phyloP scores from a whole-genome alignment of 2,113 vertebrate species.

The Prionailurus bengalensis region DNA sequence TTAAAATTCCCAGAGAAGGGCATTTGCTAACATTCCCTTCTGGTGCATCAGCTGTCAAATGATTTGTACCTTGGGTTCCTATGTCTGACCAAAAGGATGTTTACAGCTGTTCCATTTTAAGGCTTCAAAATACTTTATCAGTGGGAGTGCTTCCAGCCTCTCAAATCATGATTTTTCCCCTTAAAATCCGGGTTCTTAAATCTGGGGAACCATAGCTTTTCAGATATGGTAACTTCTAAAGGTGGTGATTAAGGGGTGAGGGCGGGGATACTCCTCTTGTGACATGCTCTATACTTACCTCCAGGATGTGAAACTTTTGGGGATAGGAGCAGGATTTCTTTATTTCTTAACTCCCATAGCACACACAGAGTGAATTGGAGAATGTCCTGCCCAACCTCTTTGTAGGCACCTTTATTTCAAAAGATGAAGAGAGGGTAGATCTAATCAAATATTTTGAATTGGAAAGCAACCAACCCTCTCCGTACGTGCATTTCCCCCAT shows the following conservation, averaged over 20 bases:
- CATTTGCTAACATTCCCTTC: background rate
- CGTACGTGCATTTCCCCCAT: conserved; percentile 1
- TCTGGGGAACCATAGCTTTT: background rate
- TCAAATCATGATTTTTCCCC: conserved; percentile 47
- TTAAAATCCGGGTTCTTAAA: conserved; percentile 4
- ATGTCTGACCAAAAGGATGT: conserved; percentile 47
- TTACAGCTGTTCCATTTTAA: conserved; percentile 53
- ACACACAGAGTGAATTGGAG: background rate
- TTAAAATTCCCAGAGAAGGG: conserved; percentile 17
- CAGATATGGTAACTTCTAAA: background rate
- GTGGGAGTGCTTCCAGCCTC: background rate
- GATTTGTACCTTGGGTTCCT: conserved; percentile 41
- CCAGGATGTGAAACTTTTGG: background rate
- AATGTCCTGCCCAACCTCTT: background rate
- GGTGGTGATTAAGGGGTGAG: background rate
- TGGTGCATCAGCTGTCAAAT: conserved; percentile 38
- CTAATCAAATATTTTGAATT: conserved; percentile 59
- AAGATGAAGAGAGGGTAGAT: conserved; percentile 31
- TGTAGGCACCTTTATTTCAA: conserved; percentile 49
- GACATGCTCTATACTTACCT: background rate
- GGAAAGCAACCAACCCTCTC: conserved; percentile 53
- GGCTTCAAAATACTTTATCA: conserved; percentile 63
- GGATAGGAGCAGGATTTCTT: background rate
- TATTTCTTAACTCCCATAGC: background rate
- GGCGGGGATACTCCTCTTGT: background rate